Evolutionary conservation across 1,140 invertebrate genomes (phyloP).

Genomic region (Zaprionus gabonicus): DNA sequence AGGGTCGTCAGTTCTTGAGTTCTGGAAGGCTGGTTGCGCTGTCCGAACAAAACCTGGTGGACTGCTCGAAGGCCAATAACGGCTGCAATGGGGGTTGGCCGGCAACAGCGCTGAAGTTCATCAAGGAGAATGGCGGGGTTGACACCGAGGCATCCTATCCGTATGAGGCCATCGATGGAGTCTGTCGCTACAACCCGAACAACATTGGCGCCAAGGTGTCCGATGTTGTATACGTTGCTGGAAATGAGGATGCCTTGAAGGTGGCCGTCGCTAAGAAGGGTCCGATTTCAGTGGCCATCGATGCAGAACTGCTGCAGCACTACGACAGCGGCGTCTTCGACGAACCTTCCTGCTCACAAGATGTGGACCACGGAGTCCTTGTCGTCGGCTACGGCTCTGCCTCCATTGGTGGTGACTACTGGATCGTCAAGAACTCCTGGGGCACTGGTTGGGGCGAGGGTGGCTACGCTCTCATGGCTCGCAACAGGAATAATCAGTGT

Average conservation of each 20-base stretch:
- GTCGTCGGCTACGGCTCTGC: constrained; percentile 91
- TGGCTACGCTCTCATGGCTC: constrained; percentile 87
- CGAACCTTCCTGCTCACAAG: constrained; percentile 60
- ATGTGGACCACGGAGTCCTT: constrained; percentile 86
- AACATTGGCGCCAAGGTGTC: constrained; percentile 26
- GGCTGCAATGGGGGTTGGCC: constrained; percentile 94
- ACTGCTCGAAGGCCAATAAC: constrained; percentile 94
- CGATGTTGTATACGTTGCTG: constrained; percentile 87
- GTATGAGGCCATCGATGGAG: constrained; percentile 87
- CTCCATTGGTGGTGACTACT: constrained; percentile 86
- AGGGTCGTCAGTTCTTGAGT: constrained; percentile 89
- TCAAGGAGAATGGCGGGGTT: constrained; percentile 89
- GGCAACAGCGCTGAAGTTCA: constrained; percentile 90
- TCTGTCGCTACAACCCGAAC: constrained; percentile 74
- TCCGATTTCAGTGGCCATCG: constrained; percentile 86
- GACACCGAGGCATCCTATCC: constrained; percentile 91
- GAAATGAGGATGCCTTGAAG: constrained; percentile 88
- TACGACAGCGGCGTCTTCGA: constrained; percentile 20
- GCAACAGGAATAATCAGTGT: constrained; percentile 78
- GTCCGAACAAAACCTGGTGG: constrained; percentile 95
- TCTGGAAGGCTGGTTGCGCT: constrained; percentile 89
- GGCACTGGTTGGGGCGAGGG: constrained; percentile 86
- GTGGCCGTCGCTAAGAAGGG: constrained; percentile 90
- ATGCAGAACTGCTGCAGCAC: constrained; percentile 6
- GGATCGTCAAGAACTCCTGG: constrained; percentile 88